A percentile compares a stretch with the other conserved stretches of the same genome.
phyloP scores from a whole-genome alignment of 2,888 invertebrate species.

The Timandra comae region DNA sequence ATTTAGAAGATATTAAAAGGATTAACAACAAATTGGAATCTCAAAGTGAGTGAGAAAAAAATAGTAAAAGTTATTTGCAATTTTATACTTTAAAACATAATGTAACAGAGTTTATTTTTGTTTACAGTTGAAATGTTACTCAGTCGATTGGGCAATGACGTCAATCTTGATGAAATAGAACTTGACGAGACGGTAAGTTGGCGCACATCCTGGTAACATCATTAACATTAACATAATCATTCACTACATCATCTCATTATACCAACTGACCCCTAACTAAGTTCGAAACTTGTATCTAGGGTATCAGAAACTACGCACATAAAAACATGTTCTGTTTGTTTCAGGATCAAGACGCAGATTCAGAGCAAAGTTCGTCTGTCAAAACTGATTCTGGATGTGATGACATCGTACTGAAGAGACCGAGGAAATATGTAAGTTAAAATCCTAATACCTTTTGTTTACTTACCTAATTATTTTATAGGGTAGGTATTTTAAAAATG shows the following conservation, averaged over 20 bases:
- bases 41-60: constrained; percentile 26
- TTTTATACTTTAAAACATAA: background rate
- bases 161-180: background rate
- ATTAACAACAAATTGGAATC: constrained; percentile 29
- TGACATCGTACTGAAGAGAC: no score
- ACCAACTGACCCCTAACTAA: no score
- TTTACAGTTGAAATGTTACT: background rate
- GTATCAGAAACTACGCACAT: no score
- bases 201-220: no score
- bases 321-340: no score
- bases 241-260: no score
- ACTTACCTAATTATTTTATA: no score
- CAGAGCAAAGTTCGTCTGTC: background rate
- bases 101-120: background rate
- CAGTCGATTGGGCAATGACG: background rate
- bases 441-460: no score
- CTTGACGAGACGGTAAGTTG: background rate
- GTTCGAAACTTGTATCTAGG: no score
- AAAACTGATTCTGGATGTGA: no score
- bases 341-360: background rate
- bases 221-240: background rate
- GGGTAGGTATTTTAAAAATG: no score
- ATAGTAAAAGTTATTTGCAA: background rate
- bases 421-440: no score
- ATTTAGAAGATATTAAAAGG: constrained; percentile 24